Conservation (phyloP, 2,113 vertebrate genomes). For the Trochalopteron elliotii region DNA sequence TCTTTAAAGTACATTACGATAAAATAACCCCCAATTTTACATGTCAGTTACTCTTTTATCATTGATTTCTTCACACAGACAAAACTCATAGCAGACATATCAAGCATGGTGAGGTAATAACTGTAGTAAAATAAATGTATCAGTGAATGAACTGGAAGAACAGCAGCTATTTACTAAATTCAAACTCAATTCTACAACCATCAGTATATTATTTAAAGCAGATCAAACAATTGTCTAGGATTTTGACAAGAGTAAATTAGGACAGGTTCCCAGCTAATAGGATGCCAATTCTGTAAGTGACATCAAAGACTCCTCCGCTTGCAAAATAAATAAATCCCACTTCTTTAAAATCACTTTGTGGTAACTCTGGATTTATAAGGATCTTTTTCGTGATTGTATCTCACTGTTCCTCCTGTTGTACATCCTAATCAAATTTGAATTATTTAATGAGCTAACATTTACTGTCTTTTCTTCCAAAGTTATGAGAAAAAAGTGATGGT, state of each 20-base stretch:
- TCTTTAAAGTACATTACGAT: not conserved
- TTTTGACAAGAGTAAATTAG: conserved; percentile 30
- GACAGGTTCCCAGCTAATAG: conserved; percentile 3
- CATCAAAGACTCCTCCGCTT: not conserved
- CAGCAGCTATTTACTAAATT: conserved; percentile 45
- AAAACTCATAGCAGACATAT: not conserved
- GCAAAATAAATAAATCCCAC: not conserved
- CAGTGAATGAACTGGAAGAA: not conserved
- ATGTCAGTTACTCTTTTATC: not conserved
- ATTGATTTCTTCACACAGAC: not conserved
- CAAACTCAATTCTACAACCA: conserved; percentile 42
- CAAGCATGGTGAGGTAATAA: not conserved
- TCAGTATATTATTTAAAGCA: conserved; percentile 56
- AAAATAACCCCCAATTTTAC: not conserved
- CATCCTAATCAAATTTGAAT: not conserved
- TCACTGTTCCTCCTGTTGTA: not conserved
- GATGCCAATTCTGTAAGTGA: not conserved
- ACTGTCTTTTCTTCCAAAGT: not conserved
- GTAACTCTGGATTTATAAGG: not conserved
- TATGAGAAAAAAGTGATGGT: not conserved
- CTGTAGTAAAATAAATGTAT: not conserved
- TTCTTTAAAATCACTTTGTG: not conserved
- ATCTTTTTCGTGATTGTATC: not conserved
- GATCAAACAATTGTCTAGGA: not conserved
- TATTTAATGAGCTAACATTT: conserved; percentile 3